phyloP scores from a whole-genome alignment of 1,140 invertebrate genomes.

The Cardiocondyla obscurior region DNA sequence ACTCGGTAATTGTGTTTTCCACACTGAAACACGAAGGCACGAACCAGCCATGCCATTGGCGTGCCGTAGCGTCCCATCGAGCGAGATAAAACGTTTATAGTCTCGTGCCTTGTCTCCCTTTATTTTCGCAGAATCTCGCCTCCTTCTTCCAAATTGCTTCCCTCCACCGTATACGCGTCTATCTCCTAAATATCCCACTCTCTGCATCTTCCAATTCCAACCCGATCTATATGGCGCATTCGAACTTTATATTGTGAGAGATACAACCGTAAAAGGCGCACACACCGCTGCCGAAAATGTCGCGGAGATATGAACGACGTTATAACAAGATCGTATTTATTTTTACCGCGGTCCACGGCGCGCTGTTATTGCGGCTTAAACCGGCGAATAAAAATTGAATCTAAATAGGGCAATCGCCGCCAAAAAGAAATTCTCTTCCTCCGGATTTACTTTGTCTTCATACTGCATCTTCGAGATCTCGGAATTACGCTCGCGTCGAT shows the following conservation, averaged over 20 bases:
- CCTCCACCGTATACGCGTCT: constrained; percentile 2
- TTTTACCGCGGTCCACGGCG: neutral
- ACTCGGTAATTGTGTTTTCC: constrained; percentile 72
- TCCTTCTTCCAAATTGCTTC: constrained; percentile 50
- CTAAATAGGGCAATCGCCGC: neutral
- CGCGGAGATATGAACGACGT: neutral
- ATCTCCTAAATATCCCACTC: constrained; percentile 39
- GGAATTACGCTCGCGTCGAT: neutral
- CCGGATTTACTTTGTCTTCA: neutral
- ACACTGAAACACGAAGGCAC: constrained; percentile 41
- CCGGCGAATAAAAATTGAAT: neutral
- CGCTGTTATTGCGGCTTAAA: neutral
- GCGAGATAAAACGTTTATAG: constrained; percentile 71
- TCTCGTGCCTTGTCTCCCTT: constrained; percentile 48
- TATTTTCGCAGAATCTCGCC: constrained; percentile 37
- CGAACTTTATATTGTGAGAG: constrained; percentile 13
- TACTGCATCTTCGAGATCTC: neutral
- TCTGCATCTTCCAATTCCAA: neutral
- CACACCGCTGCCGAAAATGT: neutral
- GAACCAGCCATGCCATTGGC: constrained; percentile 17
- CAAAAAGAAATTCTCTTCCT: neutral
- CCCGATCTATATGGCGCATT: neutral
- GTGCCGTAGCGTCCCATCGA: constrained; percentile 46
- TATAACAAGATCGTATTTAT: neutral
- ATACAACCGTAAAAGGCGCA: neutral